Conservation (phyloP, 2,888 invertebrate species). For the Galerucella nymphaeae region DNA sequence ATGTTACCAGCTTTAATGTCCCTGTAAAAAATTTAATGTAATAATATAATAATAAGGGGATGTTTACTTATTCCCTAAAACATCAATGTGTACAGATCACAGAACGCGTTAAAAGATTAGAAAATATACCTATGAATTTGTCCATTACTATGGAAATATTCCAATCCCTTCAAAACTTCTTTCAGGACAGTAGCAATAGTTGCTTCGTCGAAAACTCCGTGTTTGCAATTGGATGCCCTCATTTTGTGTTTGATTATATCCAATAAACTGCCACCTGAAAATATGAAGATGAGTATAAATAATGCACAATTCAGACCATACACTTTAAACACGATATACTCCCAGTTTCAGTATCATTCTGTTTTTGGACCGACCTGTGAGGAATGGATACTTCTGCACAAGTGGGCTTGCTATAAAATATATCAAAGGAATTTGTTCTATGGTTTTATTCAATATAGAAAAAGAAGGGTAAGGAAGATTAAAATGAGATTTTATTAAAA, state of each 20-base stretch:
- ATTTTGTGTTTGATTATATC: slow-evolving; percentile 96
- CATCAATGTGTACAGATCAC: not conserved
- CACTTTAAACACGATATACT: too few relatives aligned
- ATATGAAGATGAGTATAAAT: not conserved
- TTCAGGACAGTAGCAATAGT: slow-evolving; percentile 97
- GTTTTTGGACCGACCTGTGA: too few relatives aligned
- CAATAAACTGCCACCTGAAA: slow-evolving; percentile 80
- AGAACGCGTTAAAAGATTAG: not conserved
- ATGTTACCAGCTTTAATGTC: slow-evolving; percentile 99
- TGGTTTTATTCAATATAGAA: too few relatives aligned
- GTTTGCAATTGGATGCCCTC: slow-evolving; percentile 89
- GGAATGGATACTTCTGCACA: too few relatives aligned
- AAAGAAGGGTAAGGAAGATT: too few relatives aligned
- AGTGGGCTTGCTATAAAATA: too few relatives aligned
- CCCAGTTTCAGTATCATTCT: too few relatives aligned
- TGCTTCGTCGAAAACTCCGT: slow-evolving; percentile 97
- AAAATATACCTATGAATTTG: slow-evolving; percentile 90
- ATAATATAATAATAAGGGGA: not conserved
- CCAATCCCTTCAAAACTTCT: slow-evolving; percentile 94
- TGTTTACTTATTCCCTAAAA: too few relatives aligned
- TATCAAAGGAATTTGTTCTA: too few relatives aligned
- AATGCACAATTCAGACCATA: too few relatives aligned
- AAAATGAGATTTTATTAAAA: too few relatives aligned
- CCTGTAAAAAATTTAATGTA: slow-evolving; percentile 66
- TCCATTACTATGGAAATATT: slow-evolving; percentile 98